Evolutionary conservation across 2,113 vertebrate species (phyloP).

Genomic region (Gadus chalcogrammus): DNA sequence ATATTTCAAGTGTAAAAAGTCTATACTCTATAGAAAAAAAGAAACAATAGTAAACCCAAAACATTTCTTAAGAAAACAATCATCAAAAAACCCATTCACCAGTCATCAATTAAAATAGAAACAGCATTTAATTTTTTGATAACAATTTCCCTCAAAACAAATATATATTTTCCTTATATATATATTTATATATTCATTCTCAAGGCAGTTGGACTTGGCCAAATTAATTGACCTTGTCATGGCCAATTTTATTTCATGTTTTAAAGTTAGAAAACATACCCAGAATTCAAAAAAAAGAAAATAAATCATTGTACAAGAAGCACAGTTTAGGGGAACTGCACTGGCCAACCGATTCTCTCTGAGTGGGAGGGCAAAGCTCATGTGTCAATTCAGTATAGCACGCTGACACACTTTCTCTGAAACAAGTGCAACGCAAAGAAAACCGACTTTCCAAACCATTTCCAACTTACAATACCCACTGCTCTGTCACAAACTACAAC

Average conservation of each 20-base stretch:
- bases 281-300: constrained; percentile 51
- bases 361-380: constrained; percentile 45
- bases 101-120: constrained; percentile 78
- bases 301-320: constrained; percentile 29
- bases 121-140: constrained; percentile 60
- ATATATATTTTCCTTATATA: constrained; percentile 46
- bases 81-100: constrained; percentile 68
- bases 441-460: constrained; percentile 51
- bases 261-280: constrained; percentile 63
- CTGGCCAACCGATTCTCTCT: constrained; percentile 45
- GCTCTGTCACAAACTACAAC: constrained; percentile 61
- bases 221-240: constrained; percentile 67
- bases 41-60: constrained; percentile 62
- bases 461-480: constrained; percentile 54
- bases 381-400: constrained; percentile 59
- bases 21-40: constrained; percentile 75
- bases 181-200: constrained; percentile 70
- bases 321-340: constrained; percentile 45
- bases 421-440: constrained; percentile 69
- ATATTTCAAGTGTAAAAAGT: constrained; percentile 80
- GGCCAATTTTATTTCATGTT: constrained; percentile 61
- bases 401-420: constrained; percentile 53
- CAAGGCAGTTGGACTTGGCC: constrained; percentile 76
- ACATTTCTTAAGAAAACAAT: constrained; percentile 68
- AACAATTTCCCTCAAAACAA: constrained; percentile 71